Base-by-base conservation (phyloP, 2,113 vertebrate genomes). In the Grammomys dolichurus region DNA sequence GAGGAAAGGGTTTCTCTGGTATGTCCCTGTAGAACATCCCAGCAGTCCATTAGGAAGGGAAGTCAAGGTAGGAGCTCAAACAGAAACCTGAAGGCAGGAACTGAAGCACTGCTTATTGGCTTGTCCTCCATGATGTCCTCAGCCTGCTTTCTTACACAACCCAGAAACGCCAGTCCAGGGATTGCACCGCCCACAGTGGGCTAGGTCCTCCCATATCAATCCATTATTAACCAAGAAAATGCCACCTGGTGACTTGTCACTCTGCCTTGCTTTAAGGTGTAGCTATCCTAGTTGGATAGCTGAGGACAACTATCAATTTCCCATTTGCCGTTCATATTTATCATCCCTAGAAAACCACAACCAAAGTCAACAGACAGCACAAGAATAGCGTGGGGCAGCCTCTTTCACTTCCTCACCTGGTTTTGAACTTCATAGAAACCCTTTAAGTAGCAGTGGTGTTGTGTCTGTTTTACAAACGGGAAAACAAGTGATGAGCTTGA, bases 231-330 rank as follows among this genome's bases (percentile, higher is more conserved):
- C 31, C 26, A 65, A 85, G n/a, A 65, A 84, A 31, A 46, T 65
- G 24, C n/a, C 24, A 17, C 40, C 5, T 19, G 26, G 12, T 84
- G 58, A 84, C 63, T 86, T 70, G 51, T 51, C 20, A 69, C 65
- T 51, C 36, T 28, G n/a, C 63, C 80, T 95, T 94, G 96, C 87
- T 88, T 65, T 89, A 81, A 73, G 72, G 70, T 85, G 94, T 76
- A 70, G 2, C 22, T 58, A 36, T 67, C 6, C 40, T 31, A 56
- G 87, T 86, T 48, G 84, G 46, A 92, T 72, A 22, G 0, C 69
- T 20, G 94, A 31, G 33, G 43, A 12, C 7, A 6, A 46, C 8
- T 58, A 48, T 51, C 75, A 22, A 24, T 22, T n/a, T 80, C 36
- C 77, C 73, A 5, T 36, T 76, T 87, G 43, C 16, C 22, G 0